A percentile compares a stretch with the other conserved stretches of the same genome.
phyloP scores from a whole-genome alignment of 1,140 invertebrate genomes.

The Bradysia coprophila region DNA sequence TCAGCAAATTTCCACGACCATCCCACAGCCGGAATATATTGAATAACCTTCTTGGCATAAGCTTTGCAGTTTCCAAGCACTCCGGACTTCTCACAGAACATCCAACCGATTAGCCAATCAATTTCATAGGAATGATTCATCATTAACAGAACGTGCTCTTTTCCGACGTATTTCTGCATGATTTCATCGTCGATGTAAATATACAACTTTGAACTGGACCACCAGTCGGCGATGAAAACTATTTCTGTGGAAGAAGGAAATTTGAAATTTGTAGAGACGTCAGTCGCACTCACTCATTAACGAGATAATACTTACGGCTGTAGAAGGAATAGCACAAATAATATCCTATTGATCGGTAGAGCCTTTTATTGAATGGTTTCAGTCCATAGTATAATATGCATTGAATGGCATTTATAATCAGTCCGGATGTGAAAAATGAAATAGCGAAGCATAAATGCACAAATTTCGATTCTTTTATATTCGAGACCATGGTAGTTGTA shows the following conservation, averaged over 20 bases:
- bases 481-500: too few species aligned
- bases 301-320: constrained; percentile 56
- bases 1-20: constrained; percentile 93
- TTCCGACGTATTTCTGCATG: constrained; percentile 59
- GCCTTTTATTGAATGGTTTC: constrained; percentile 48
- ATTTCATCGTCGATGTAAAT: constrained; percentile 65
- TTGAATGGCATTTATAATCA: constrained; percentile 72
- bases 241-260: constrained; percentile 43
- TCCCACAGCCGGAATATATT: constrained; percentile 82
- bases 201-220: constrained; percentile 54
- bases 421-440: constrained; percentile 74
- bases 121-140: constrained; percentile 95
- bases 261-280: constrained; percentile 16
- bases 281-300: too few species aligned
- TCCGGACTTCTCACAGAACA: constrained; percentile 55
- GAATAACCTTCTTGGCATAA: constrained; percentile 81
- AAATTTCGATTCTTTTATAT: neutral
- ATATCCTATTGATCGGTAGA: constrained; percentile 81
- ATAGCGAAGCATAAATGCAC: constrained; percentile 65
- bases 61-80: constrained; percentile 84
- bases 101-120: constrained; percentile 86
- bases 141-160: constrained; percentile 73
- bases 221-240: constrained; percentile 86
- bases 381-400: constrained; percentile 53
- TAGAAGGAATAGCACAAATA: constrained; percentile 79